Conservation (phyloP, 2,888 invertebrate genomes). For the Pollenia amentaria region DNA sequence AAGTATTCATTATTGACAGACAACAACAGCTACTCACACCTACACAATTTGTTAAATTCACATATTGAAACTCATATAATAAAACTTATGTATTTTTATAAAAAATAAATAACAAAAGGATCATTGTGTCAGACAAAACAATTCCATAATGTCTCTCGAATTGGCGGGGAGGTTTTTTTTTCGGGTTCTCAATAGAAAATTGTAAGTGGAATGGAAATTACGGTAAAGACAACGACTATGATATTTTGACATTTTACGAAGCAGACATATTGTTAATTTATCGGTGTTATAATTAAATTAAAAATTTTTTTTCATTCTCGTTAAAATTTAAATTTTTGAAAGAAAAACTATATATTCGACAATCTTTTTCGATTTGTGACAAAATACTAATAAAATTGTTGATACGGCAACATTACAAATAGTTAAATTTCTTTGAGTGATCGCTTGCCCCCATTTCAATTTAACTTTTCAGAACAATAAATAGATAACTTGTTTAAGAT, state of each 20-base stretch:
- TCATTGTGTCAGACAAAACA: slow-evolving; percentile 63
- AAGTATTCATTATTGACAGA: slow-evolving; percentile 21
- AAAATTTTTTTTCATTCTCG: slow-evolving; percentile 26
- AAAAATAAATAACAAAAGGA: slow-evolving; percentile 44
- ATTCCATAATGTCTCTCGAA: slow-evolving; percentile 68
- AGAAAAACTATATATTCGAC: no score
- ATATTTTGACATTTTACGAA: slow-evolving; percentile 17
- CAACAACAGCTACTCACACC: slow-evolving; percentile 37
- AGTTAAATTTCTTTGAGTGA: no score
- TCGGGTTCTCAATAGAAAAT: slow-evolving; percentile 21
- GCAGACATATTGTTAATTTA: slow-evolving; percentile 9
- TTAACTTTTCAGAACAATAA: no score
- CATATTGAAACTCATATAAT: not conserved
- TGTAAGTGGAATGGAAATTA: not conserved
- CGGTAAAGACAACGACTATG: not conserved
- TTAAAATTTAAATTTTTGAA: no score
- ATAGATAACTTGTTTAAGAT: no score
- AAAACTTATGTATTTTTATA: not conserved
- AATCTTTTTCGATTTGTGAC: no score
- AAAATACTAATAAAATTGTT: no score
- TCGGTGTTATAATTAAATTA: slow-evolving; percentile 37
- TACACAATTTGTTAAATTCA: not conserved
- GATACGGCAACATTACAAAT: no score
- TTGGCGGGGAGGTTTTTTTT: slow-evolving; percentile 17
- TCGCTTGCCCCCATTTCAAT: no score